phyloP scores from a whole-genome alignment of 2,888 invertebrate species.

The Cactoblastis cactorum region DNA sequence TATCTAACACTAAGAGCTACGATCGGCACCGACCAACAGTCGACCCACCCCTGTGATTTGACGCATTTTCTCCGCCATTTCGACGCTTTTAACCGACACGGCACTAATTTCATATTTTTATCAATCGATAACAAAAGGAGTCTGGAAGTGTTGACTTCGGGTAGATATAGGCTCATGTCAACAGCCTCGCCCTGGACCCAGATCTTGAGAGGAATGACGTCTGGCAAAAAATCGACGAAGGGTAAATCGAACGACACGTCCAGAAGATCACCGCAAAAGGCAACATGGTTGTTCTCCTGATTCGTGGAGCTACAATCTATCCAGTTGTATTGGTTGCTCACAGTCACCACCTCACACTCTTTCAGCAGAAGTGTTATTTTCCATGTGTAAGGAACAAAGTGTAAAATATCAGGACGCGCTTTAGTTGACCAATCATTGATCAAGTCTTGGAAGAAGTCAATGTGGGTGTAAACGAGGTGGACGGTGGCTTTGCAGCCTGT shows the following conservation, averaged over 20 bases:
- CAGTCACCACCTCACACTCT: constrained; percentile 95
- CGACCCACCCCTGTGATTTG: constrained; percentile 90
- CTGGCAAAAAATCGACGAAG: constrained; percentile 95
- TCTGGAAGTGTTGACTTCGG: constrained; percentile 94
- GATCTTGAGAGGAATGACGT: constrained; percentile 92
- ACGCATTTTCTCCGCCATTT: constrained; percentile 92
- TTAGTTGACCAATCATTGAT: constrained; percentile 98
- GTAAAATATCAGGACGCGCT: constrained; percentile 93
- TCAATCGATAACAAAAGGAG: constrained; percentile 90
- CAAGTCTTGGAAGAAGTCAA: constrained; percentile 97
- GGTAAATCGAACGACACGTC: constrained; percentile 96
- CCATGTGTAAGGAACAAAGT: constrained; percentile 98
- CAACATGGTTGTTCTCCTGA: constrained; percentile 96
- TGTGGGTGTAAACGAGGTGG: constrained; percentile 95
- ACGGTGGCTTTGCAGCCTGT: constrained; percentile 97
- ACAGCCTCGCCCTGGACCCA: constrained; percentile 97
- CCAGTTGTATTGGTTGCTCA: constrained; percentile 99
- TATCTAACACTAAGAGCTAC: constrained; percentile 95
- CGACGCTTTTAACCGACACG: constrained; percentile 75
- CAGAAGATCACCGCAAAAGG: constrained; percentile 95
- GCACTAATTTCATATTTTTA: constrained; percentile 91
- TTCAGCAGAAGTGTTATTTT: constrained; percentile 93
- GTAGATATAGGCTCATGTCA: constrained; percentile 92
- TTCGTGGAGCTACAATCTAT: constrained; percentile 98
- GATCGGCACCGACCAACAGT: constrained; percentile 97